phyloP scores from a whole-genome alignment of 2,113 vertebrate genomes.

The Burhinus oedicnemus region DNA sequence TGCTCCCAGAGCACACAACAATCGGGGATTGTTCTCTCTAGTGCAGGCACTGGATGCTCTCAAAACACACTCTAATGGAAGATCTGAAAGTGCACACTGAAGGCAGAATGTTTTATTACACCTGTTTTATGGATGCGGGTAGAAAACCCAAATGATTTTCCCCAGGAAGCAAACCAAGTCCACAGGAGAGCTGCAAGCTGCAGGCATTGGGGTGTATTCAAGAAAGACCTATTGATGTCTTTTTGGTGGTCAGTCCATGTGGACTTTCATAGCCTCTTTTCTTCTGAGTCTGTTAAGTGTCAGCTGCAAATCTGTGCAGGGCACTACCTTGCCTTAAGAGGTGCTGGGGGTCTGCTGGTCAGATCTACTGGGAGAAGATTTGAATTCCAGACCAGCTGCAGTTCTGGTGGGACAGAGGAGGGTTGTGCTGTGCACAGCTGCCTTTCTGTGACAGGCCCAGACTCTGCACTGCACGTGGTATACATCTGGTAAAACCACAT shows the following conservation, averaged over 20 bases:
- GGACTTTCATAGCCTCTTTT: neutral
- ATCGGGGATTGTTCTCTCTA: neutral
- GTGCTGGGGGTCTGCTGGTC: neutral
- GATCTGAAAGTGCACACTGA: neutral
- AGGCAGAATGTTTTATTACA: neutral
- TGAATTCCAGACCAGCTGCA: neutral
- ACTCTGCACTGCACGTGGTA: neutral
- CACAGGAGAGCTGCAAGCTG: neutral
- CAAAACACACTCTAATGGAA: fast-evolving
- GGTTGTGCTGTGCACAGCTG: neutral
- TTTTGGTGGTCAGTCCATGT: neutral
- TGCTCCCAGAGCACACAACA: neutral
- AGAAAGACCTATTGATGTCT: neutral
- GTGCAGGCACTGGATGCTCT: neutral
- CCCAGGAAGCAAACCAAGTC: neutral
- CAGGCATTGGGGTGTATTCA: neutral
- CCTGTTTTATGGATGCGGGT: neutral
- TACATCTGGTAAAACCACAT: neutral
- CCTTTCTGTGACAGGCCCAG: neutral
- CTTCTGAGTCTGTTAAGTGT: neutral
- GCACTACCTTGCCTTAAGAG: neutral
- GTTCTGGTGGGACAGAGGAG: neutral
- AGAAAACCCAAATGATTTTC: neutral
- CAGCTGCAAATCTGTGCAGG: neutral
- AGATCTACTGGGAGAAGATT: neutral